phyloP scores from a whole-genome alignment of 2,888 invertebrate genomes.

The Petrolisthes manimaculis region DNA sequence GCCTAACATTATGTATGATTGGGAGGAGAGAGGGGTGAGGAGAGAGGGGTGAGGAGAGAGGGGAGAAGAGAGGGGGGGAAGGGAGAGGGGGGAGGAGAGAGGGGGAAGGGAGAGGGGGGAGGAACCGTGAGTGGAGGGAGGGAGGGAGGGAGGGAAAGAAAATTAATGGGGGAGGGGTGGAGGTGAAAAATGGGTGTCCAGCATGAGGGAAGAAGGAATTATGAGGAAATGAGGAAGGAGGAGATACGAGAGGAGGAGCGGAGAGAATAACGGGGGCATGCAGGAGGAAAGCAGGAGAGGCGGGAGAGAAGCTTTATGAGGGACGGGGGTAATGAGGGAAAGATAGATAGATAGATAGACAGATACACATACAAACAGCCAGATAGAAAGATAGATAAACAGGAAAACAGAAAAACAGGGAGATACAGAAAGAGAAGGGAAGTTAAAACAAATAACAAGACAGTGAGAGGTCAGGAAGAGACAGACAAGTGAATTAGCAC shows the following conservation, averaged over 20 bases:
- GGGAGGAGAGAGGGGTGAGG: background rate
- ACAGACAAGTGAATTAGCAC: too few species aligned
- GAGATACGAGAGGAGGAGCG: too few species aligned
- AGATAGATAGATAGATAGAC: background rate
- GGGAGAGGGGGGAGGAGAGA: background rate
- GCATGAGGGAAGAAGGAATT: background rate
- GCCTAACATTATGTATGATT: background rate
- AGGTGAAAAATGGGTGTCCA: background rate
- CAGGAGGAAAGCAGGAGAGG: background rate
- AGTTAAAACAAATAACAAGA: too few species aligned
- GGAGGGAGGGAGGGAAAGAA: background rate
- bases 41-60: background rate
- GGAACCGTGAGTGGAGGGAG: background rate
- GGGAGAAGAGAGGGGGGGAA: background rate
- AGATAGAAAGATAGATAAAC: background rate
- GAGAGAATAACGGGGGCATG: too few species aligned
- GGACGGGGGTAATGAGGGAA: background rate
- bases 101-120: background rate
- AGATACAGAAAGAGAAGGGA: too few species aligned
- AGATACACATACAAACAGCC: conserved; percentile 10
- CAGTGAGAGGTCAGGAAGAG: too few species aligned
- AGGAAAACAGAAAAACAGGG: too few species aligned
- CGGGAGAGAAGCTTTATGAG: background rate
- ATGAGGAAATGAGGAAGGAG: background rate
- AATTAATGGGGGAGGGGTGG: too few species aligned